These are phyloP conservation scores for Psephotus haematonotus DNA, from an alignment of 2,113 vertebrate genomes.

Conservation along the genomic window DNA sequence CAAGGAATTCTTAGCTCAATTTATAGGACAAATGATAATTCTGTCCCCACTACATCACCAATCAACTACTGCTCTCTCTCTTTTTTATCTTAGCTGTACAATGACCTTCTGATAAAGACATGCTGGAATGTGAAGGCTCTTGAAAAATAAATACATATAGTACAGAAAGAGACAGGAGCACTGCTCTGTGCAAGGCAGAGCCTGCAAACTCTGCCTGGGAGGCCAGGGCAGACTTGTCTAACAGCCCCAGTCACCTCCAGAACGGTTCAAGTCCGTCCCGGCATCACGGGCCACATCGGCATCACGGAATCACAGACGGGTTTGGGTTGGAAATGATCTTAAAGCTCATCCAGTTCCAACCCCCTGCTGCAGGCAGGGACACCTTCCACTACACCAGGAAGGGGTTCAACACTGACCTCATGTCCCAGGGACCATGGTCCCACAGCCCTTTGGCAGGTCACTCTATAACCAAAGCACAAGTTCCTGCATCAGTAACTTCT, in stretches of 20 bases:
- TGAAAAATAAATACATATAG: not conserved
- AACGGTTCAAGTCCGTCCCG: rapidly evolving
- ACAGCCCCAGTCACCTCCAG: not conserved
- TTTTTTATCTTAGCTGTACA: not conserved
- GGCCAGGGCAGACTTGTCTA: rapidly evolving
- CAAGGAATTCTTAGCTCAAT: not conserved
- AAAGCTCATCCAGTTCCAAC: not conserved
- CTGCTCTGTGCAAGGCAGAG: not conserved
- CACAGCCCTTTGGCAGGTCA: rapidly evolving
- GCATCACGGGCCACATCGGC: not conserved
- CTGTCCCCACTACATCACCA: not conserved
- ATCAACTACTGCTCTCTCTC: not conserved
- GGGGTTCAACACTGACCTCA: not conserved
- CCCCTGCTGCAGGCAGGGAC: not conserved
- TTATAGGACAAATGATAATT: not conserved
- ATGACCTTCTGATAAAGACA: not conserved
- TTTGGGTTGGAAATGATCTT: not conserved
- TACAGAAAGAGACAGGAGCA: not conserved
- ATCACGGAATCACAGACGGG: not conserved
- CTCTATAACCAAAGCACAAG: not conserved
- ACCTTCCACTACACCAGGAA: not conserved
- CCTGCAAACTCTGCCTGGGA: not conserved
- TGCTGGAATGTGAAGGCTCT: not conserved
- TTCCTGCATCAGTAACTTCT: not conserved
- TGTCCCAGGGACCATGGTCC: rapidly evolving